Percentiles rank a stretch among this genome's conserved stretches.
Evolutionary conservation across 2,113 vertebrate species (phyloP).

Genomic region (Eubucco bourcierii): DNA sequence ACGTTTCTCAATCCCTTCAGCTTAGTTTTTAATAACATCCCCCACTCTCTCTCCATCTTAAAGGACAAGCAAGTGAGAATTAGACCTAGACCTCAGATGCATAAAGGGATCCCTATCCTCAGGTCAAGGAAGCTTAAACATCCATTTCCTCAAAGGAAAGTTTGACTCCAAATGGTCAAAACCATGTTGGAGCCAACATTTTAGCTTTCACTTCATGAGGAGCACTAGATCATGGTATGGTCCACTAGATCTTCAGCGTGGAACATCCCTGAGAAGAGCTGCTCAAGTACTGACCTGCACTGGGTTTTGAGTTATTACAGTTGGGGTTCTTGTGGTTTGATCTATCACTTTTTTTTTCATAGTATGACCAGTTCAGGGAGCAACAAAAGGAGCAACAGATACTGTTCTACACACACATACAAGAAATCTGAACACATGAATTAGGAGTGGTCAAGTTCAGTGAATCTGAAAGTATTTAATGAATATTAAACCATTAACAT

Average conservation of each 20-base stretch:
- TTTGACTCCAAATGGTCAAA: not conserved
- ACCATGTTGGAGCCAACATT: not conserved
- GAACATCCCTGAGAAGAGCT: not conserved
- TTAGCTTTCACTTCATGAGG: not conserved
- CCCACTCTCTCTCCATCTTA: not conserved
- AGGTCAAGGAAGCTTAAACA: not conserved
- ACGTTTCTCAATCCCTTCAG: not conserved
- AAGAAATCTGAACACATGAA: not conserved
- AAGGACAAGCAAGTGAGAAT: not conserved
- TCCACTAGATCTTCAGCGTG: not conserved
- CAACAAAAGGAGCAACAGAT: constrained; percentile 19
- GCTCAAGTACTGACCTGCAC: not conserved
- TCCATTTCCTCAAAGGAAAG: not conserved
- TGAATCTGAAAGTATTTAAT: not conserved
- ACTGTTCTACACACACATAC: not conserved
- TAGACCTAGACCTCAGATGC: not conserved
- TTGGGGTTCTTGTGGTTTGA: not conserved
- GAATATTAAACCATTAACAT: not conserved
- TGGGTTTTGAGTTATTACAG: not conserved
- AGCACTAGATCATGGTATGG: not conserved
- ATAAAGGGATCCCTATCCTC: not conserved
- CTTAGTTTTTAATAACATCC: not conserved
- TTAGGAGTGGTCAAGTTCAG: not conserved
- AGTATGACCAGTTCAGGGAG: constrained; percentile 20
- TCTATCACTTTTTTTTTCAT: not conserved